Conservation (phyloP, 2,797 vertebrate genomes). For the Tadarida brasiliensis region DNA sequence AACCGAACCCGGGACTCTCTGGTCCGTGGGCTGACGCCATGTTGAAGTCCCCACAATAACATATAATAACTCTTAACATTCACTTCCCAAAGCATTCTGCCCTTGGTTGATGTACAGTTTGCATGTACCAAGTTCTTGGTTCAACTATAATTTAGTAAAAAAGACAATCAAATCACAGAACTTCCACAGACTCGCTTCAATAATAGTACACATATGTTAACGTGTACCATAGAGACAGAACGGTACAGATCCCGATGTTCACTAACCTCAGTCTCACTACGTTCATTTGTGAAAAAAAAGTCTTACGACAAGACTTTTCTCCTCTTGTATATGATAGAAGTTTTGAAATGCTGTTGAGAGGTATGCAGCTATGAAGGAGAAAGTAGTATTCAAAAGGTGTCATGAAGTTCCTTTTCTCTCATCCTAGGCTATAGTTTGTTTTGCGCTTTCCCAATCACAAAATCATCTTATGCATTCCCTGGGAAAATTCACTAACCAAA, state of each 20-base stretch:
- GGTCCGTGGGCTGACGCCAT: too few relatives aligned
- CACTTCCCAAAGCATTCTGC: neutral
- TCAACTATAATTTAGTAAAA: constrained; percentile 40
- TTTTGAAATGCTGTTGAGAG: neutral
- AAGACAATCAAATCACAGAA: neutral
- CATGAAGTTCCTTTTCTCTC: neutral
- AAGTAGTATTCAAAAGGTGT: neutral
- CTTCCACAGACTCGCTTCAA: neutral
- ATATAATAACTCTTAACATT: neutral
- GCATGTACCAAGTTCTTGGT: neutral
- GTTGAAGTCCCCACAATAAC: neutral
- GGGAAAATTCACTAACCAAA: constrained; percentile 10
- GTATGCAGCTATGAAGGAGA: neutral
- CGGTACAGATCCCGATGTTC: neutral
- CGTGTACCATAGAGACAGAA: neutral
- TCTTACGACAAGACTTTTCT: neutral
- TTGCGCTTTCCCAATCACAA: neutral
- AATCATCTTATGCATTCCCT: neutral
- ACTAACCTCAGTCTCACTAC: neutral
- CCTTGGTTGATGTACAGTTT: neutral
- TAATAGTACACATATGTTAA: neutral
- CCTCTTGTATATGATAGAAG: neutral
- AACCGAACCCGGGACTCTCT: too few relatives aligned
- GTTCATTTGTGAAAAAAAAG: neutral
- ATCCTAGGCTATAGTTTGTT: neutral